Conservation (phyloP, 35 echinoderm and acorn worm species). For the Ophiothrix spiculata region DNA sequence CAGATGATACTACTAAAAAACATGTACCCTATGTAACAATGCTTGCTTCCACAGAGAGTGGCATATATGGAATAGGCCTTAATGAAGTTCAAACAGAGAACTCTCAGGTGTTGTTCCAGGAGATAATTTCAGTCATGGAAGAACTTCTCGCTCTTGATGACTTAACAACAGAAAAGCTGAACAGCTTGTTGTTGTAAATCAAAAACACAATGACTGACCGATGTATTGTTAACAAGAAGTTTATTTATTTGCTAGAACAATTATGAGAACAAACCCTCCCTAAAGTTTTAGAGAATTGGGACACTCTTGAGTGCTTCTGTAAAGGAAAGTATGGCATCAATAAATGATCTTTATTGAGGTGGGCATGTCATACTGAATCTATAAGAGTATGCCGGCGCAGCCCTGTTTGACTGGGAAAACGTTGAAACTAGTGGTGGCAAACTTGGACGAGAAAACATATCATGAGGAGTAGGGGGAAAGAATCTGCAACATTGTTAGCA, state of each 20-base stretch:
- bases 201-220: slow-evolving; percentile 24
- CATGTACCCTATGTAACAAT: slow-evolving; percentile 8
- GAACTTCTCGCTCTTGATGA: not conserved
- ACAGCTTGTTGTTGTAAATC: not conserved
- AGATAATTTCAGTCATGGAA: not conserved
- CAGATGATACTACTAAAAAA: slow-evolving; percentile 34
- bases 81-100: slow-evolving; percentile 13
- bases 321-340: no score
- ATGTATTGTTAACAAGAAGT: slow-evolving; percentile 2
- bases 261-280: not conserved
- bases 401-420: slow-evolving; percentile 52
- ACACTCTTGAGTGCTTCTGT: no score
- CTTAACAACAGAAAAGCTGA: not conserved
- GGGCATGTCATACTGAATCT: slow-evolving; percentile 55
- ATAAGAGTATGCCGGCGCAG: slow-evolving; percentile 76
- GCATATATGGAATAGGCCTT: slow-evolving; percentile 17
- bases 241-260: not conserved
- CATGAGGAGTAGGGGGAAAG: no score
- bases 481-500: no score
- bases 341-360: no score
- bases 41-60: slow-evolving; percentile 20
- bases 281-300: no score
- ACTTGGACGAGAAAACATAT: no score
- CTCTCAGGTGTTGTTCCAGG: slow-evolving; percentile 1
- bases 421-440: slow-evolving; percentile 56